Percentiles rank a stretch among this genome's conserved stretches.
phyloP scores from a whole-genome alignment of 1,140 invertebrate species.

The Procambarus virginalis region DNA sequence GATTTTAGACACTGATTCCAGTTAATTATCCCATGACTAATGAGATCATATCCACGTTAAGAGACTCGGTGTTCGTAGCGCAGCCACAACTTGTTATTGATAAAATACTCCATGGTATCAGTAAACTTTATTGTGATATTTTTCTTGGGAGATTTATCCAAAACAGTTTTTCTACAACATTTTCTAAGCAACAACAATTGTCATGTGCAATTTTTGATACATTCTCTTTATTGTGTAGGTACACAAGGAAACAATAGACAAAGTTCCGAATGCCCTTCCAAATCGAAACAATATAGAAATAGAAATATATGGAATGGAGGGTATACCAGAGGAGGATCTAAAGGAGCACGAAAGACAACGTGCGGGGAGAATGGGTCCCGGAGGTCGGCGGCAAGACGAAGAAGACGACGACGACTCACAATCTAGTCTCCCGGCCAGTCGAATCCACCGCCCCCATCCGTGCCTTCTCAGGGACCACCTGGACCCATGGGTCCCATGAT shows the following conservation, averaged over 20 bases:
- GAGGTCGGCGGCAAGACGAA: conserved; percentile 61
- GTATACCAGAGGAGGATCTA: conserved; percentile 95
- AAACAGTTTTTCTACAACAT: no score
- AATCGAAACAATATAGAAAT: conserved; percentile 99
- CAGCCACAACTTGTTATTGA: no score
- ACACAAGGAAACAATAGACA: conserved; percentile 99
- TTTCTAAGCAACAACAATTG: no score
- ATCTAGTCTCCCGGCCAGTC: conserved; percentile 48
- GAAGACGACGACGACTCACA: conserved; percentile 71
- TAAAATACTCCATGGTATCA: no score
- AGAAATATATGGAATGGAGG: conserved; percentile 99
- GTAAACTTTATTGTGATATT: no score
- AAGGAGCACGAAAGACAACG: conserved; percentile 94
- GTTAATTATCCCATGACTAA: no score
- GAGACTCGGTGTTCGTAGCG: no score
- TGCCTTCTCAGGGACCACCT: conserved; percentile 69
- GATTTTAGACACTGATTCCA: no score
- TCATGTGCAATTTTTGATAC: no score
- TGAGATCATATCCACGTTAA: no score
- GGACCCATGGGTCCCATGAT: conserved; percentile 77
- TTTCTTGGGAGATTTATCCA: no score
- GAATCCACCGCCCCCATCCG: conserved; percentile 53
- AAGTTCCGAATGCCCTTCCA: conserved; percentile 98
- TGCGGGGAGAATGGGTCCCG: conserved; percentile 76
- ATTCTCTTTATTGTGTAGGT: conserved; percentile 80